These are phyloP conservation scores for Pyrrhia umbra DNA, from an alignment of 2,888 invertebrate species.

Conservation along the genomic window DNA sequence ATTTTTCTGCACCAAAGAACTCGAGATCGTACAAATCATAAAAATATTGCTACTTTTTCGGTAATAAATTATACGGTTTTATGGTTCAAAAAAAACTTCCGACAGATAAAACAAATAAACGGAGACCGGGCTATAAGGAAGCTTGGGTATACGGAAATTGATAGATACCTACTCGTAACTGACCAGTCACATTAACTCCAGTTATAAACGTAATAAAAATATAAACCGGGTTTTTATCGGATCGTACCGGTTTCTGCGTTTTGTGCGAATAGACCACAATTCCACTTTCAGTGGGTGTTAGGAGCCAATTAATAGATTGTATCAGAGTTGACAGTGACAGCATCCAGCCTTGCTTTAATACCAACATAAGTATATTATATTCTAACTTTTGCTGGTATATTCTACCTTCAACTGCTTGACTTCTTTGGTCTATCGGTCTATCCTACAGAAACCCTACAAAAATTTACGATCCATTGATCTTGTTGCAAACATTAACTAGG, in stretches of 20 bases:
- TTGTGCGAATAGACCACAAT: constrained; percentile 10
- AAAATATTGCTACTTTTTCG: constrained; percentile 36
- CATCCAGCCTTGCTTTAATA: constrained; percentile 1
- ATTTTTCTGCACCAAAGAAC: constrained; percentile 14
- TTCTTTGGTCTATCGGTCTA: no score
- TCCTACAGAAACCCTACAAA: no score
- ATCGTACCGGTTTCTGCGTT: constrained; percentile 8
- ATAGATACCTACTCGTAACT: constrained; percentile 34
- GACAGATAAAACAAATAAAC: constrained; percentile 43
- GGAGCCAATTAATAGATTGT: constrained; percentile 25
- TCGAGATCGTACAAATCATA: constrained; percentile 34
- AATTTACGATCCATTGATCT: no score
- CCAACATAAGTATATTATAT: neutral
- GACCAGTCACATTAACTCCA: constrained; percentile 36
- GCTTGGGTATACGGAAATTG: constrained; percentile 44
- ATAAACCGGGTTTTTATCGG: constrained; percentile 32
- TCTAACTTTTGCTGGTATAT: neutral
- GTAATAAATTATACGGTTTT: constrained; percentile 47
- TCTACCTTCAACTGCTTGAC: no score
- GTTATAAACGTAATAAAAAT: constrained; percentile 40
- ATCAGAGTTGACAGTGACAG: constrained; percentile 5
- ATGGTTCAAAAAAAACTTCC: constrained; percentile 45
- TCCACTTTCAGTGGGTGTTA: constrained; percentile 11
- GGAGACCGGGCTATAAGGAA: constrained; percentile 49
- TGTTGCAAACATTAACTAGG: no score